These are phyloP conservation scores for Heliopora coerulea DNA, from an alignment of 92 coral and sea anemone species.

Conservation along the genomic window DNA sequence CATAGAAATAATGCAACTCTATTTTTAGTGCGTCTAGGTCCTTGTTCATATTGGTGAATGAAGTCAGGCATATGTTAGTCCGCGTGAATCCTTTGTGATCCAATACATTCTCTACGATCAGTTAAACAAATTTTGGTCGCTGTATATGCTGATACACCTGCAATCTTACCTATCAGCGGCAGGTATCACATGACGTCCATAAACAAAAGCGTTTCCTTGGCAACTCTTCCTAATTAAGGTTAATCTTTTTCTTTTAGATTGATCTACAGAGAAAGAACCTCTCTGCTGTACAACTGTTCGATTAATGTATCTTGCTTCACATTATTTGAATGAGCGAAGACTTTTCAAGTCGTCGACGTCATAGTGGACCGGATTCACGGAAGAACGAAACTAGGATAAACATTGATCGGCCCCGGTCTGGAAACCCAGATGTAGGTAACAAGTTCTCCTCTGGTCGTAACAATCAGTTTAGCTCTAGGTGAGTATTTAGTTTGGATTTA, in stretches of 20 bases:
- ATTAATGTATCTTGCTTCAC: too few species aligned
- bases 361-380: conserved; percentile 20
- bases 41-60: too few species aligned
- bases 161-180: neutral
- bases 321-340: neutral
- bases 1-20: too few species aligned
- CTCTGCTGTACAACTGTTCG: neutral
- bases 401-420: conserved; percentile 8
- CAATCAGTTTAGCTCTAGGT: too few species aligned
- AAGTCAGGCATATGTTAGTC: too few species aligned
- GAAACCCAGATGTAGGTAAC: too few species aligned
- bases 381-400: neutral
- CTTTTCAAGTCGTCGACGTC: neutral
- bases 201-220: neutral
- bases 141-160: neutral
- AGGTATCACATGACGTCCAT: neutral
- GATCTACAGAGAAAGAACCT: neutral
- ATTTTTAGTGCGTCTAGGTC: too few species aligned
- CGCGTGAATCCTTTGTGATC: too few species aligned
- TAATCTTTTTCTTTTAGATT: neutral
- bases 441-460: too few species aligned
- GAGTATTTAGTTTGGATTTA: too few species aligned
- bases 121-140: too few species aligned
- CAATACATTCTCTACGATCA: too few species aligned
- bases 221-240: neutral